phyloP scores from a whole-genome alignment of 1,140 invertebrate species.

The Macrobrachium nipponense region DNA sequence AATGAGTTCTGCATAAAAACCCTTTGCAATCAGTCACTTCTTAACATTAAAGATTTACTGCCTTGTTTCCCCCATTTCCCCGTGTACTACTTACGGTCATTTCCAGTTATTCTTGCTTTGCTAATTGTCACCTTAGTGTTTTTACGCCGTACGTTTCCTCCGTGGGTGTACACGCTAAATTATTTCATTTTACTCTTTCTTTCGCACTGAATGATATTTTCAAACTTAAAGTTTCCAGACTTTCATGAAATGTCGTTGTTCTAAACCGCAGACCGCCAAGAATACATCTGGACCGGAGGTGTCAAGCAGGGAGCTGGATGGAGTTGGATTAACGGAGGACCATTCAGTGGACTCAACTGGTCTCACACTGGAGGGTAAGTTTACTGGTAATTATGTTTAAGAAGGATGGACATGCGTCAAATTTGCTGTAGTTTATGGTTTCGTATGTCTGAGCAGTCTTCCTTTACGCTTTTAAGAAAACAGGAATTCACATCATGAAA shows the following conservation, averaged over 20 bases:
- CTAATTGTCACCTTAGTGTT: too few species aligned
- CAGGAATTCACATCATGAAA: too few species aligned
- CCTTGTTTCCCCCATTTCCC: too few species aligned
- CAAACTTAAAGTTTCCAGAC: background rate
- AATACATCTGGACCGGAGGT: slow-evolving; percentile 42
- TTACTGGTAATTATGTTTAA: too few species aligned
- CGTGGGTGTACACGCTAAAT: background rate
- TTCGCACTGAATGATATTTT: background rate
- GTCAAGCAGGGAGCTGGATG: background rate
- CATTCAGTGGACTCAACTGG: slow-evolving; percentile 27
- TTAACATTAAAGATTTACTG: too few species aligned
- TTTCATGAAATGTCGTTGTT: background rate
- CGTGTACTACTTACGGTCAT: too few species aligned
- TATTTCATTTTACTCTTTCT: background rate
- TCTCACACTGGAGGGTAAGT: slow-evolving; percentile 44
- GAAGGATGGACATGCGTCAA: too few species aligned
- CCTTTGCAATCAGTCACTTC: too few species aligned
- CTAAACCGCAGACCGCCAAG: background rate
- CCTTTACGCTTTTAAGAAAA: too few species aligned
- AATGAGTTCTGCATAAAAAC: background rate
- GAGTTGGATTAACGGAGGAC: background rate
- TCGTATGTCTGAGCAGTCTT: too few species aligned
- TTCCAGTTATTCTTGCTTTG: too few species aligned
- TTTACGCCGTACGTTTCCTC: background rate
- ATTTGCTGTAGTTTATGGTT: too few species aligned